Conservation (phyloP, 1,140 invertebrate genomes). For the Adoxophyes honmai region DNA sequence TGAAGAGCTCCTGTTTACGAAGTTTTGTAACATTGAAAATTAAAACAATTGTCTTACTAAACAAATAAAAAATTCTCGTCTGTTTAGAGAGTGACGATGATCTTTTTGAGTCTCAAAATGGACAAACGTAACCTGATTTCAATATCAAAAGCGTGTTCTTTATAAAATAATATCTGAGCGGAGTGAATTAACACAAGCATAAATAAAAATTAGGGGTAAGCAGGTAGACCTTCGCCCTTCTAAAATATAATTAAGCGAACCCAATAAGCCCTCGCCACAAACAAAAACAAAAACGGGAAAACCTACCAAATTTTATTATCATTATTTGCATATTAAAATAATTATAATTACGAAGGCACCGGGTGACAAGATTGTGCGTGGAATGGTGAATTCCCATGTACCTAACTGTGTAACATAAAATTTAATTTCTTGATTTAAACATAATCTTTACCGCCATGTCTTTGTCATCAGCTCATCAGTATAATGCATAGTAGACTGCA, state of each 20-base stretch:
- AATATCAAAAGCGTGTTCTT: conserved; percentile 3
- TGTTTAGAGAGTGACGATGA: too few relatives aligned
- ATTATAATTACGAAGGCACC: conserved; percentile 36
- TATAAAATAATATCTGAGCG: conserved; percentile 27
- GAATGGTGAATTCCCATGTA: too few relatives aligned
- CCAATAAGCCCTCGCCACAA: conserved; percentile 36
- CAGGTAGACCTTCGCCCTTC: conserved; percentile 31
- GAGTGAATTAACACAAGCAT: conserved; percentile 30
- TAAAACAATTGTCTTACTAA: too few relatives aligned
- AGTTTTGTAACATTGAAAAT: too few relatives aligned
- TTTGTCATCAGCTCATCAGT: too few relatives aligned
- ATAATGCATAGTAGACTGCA: too few relatives aligned
- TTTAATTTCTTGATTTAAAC: too few relatives aligned
- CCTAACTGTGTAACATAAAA: too few relatives aligned
- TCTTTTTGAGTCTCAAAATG: too few relatives aligned
- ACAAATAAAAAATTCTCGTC: too few relatives aligned
- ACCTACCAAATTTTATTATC: conserved; percentile 43
- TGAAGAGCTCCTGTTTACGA: too few relatives aligned
- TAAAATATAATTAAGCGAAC: conserved; percentile 41
- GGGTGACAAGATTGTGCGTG: conserved; percentile 19
- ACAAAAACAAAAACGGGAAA: conserved; percentile 29
- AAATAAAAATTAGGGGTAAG: conserved; percentile 39
- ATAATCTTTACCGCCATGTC: too few relatives aligned
- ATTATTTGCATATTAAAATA: conserved; percentile 51
- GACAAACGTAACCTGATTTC: neutral